A percentile compares a stretch with the other conserved stretches of the same genome.
phyloP scores from a whole-genome alignment of 2,797 vertebrate genomes.

The Scyliorhinus canicula region DNA sequence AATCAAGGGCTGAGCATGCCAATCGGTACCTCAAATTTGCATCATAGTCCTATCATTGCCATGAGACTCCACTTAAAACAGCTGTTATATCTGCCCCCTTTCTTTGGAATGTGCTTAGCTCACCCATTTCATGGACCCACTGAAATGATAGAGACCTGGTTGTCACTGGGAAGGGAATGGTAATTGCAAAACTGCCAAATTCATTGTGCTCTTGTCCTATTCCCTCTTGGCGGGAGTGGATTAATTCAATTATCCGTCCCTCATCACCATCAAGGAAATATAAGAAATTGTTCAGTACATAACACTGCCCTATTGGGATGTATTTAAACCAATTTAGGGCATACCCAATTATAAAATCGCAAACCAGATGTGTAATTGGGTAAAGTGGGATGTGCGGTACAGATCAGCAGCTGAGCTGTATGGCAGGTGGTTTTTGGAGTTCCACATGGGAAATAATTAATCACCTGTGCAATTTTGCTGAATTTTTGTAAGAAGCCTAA shows the following conservation, averaged over 20 bases:
- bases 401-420: neutral
- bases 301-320: neutral
- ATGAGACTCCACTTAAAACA: neutral
- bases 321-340: neutral
- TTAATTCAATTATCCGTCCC: neutral
- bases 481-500: neutral
- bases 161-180: neutral
- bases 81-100: neutral
- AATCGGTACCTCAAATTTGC: neutral
- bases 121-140: neutral
- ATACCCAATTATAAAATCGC: neutral
- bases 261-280: neutral
- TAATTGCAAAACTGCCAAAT: neutral
- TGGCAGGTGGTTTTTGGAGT: neutral
- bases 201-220: neutral
- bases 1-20: neutral
- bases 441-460: neutral
- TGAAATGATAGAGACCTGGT: neutral
- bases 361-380: conserved; percentile 8
- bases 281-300: neutral
- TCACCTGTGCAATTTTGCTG: neutral
- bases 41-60: neutral
- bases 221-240: neutral
- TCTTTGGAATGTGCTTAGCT: neutral
- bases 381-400: neutral